A percentile compares a stretch with the other conserved stretches of the same genome.
Conservation (phyloP, 1,140 invertebrate genomes). For the Cotesia vestalis region DNA sequence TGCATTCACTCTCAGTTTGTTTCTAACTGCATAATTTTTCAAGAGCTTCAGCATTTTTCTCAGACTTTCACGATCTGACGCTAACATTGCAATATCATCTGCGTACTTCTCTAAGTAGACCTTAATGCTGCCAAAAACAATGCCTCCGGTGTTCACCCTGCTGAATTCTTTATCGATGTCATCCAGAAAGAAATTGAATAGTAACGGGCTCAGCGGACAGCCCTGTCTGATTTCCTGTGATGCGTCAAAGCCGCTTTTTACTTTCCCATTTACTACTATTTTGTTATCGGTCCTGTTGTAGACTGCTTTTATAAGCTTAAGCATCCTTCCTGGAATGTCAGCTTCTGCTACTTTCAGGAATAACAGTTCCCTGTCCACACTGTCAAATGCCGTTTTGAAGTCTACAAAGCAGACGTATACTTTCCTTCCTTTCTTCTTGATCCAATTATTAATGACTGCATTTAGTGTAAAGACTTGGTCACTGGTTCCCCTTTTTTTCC, state of each 20-base stretch:
- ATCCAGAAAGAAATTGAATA: background rate
- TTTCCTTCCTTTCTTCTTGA: no score
- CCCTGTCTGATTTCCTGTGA: background rate
- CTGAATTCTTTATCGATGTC: background rate
- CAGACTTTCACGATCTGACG: background rate
- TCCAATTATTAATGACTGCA: no score
- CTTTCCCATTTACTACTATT: background rate
- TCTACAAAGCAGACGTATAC: no score
- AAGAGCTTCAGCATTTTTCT: background rate
- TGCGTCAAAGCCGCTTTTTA: background rate
- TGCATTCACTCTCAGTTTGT: background rate
- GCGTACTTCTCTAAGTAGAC: background rate
- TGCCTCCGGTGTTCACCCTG: background rate
- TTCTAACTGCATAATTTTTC: background rate
- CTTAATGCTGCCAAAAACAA: background rate
- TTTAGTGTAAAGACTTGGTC: no score
- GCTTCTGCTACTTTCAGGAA: background rate
- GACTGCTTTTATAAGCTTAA: background rate
- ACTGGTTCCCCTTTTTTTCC: background rate
- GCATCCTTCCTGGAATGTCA: background rate
- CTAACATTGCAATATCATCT: background rate
- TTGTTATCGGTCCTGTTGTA: background rate
- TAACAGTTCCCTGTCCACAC: background rate
- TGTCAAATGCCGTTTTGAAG: no score
- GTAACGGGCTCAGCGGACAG: background rate